Percentiles rank a stretch among this genome's conserved stretches.
Conservation (phyloP, 2,888 invertebrate genomes). For the Cantharis rustica region DNA sequence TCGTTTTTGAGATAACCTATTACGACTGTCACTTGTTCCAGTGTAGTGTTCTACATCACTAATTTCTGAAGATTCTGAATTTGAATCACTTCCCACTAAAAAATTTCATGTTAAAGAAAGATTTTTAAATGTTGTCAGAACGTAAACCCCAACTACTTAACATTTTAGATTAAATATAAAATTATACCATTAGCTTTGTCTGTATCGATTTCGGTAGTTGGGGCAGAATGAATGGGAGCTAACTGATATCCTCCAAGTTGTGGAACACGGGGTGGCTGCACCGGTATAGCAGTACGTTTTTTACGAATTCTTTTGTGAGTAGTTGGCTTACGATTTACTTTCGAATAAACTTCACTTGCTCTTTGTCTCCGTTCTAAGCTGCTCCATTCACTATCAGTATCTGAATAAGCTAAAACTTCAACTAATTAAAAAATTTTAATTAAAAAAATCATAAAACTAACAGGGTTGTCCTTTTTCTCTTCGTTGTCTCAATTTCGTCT, state of each 20-base stretch:
- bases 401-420: slow-evolving; percentile 71
- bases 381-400: slow-evolving; percentile 89
- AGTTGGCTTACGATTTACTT: slow-evolving; percentile 70
- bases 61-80: slow-evolving; percentile 53
- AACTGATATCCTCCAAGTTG: slow-evolving; percentile 59
- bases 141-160: neutral
- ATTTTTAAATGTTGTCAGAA: neutral
- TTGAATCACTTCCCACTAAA: slow-evolving; percentile 52
- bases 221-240: slow-evolving; percentile 50
- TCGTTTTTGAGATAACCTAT: slow-evolving; percentile 54
- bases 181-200: slow-evolving; percentile 49
- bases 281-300: slow-evolving; percentile 79
- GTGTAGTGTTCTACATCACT: slow-evolving; percentile 51
- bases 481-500: slow-evolving; percentile 64
- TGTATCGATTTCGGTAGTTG: slow-evolving; percentile 46
- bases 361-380: slow-evolving; percentile 65
- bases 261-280: slow-evolving; percentile 83
- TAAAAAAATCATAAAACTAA: slow-evolving; percentile 49
- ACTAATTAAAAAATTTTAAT: slow-evolving; percentile 1
- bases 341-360: slow-evolving; percentile 65
- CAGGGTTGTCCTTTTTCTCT: slow-evolving; percentile 69
- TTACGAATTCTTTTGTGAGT: slow-evolving; percentile 74
- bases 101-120: slow-evolving; percentile 1
- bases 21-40: slow-evolving; percentile 46
- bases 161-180: neutral